A percentile compares a stretch with the other conserved stretches of the same genome.
These are phyloP conservation scores for Hedychridium roseum DNA, from an alignment of 2,888 invertebrate genomes.

Conservation along the genomic window DNA sequence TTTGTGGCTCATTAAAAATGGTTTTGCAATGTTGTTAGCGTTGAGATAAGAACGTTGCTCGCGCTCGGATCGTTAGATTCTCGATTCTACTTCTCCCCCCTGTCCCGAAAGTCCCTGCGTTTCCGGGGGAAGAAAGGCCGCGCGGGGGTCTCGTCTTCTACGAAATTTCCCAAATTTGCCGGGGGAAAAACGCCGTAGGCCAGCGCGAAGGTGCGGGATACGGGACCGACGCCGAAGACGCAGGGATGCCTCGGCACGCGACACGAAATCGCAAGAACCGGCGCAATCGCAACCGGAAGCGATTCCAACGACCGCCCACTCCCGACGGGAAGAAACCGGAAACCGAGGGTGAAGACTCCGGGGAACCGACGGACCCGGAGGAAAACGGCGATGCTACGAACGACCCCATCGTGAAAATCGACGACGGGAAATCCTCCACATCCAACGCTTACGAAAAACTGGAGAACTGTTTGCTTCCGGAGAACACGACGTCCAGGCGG, in stretches of 20 bases:
- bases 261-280: constrained; percentile 48
- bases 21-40: no score
- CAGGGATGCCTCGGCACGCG: constrained; percentile 50
- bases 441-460: neutral
- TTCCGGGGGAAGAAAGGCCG: no score
- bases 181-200: no score
- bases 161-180: no score
- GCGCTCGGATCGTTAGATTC: no score
- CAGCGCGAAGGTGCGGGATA: constrained; percentile 31
- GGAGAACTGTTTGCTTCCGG: neutral
- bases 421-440: neutral
- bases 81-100: no score
- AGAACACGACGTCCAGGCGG: neutral
- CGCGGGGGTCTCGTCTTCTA: no score
- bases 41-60: no score
- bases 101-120: no score
- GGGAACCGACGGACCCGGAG: constrained; percentile 3
- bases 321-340: neutral
- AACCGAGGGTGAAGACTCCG: neutral
- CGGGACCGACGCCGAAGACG: constrained; percentile 36
- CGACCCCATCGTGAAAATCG: constrained; percentile 13
- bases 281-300: constrained; percentile 44
- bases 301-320: constrained; percentile 22
- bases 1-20: no score
- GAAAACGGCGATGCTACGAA: constrained; percentile 10